Percentiles rank a stretch among this genome's conserved stretches.
Evolutionary conservation across 1,140 invertebrate species (phyloP).

Genomic region (Apolygus lucorum): DNA sequence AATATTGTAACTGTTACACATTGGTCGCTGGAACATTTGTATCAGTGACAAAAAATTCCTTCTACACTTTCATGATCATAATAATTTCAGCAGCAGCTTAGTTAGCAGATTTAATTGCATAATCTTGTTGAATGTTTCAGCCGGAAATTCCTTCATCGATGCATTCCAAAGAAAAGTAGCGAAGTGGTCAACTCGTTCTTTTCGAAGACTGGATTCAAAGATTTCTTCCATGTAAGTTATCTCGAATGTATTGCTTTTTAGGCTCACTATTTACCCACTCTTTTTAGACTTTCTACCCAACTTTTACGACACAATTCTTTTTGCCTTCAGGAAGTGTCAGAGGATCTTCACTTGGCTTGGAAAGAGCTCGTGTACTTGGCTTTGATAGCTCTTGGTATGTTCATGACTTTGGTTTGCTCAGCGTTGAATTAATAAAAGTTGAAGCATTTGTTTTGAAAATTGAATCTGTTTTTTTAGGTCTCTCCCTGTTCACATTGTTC

Average conservation of each 20-base stretch:
- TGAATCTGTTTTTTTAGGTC: constrained; percentile 41
- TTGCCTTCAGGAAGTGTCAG: constrained; percentile 47
- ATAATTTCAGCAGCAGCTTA: too few species aligned
- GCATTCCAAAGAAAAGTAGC: constrained; percentile 43
- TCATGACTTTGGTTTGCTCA: too few species aligned
- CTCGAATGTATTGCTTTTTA: too few species aligned
- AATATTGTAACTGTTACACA: too few species aligned
- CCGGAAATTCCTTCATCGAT: constrained; percentile 46
- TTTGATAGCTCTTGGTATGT: constrained; percentile 52
- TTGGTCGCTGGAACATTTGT: too few species aligned
- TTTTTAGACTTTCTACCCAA: constrained; percentile 13
- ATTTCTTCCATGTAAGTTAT: constrained; percentile 46
- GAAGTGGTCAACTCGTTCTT: constrained; percentile 42
- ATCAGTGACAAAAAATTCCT: too few species aligned
- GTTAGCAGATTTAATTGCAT: too few species aligned
- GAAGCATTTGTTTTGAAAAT: too few species aligned
- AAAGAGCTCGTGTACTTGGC: constrained; percentile 51
- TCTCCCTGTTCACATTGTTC: constrained; percentile 50
- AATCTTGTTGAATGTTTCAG: too few species aligned
- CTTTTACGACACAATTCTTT: too few species aligned
- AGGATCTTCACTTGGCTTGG: constrained; percentile 54
- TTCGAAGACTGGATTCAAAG: constrained; percentile 44
- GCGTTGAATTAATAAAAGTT: background rate
- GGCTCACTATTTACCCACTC: too few species aligned
- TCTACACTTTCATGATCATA: too few species aligned